Conservation (phyloP, 2,888 invertebrate genomes). For the Pasiphila rectangulata region DNA sequence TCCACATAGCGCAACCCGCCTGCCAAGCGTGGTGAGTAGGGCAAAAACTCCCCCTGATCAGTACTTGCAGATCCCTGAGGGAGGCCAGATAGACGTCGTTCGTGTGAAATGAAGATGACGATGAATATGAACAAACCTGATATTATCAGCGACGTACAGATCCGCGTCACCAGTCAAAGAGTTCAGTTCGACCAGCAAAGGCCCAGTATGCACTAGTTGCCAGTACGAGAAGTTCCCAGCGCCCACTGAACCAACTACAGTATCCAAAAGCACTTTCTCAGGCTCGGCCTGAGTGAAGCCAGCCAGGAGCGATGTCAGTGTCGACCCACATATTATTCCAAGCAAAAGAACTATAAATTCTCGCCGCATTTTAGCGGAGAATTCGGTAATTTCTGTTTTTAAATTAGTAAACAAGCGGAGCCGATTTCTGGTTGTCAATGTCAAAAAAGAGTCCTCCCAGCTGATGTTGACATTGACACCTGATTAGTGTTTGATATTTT, state of each 20-base stretch:
- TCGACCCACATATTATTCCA: conserved; percentile 63
- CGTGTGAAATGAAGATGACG: too few species aligned
- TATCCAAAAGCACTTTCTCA: conserved; percentile 63
- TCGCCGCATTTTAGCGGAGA: conserved; percentile 51
- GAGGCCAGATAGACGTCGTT: too few species aligned
- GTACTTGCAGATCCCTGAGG: too few species aligned
- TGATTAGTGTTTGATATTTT: too few species aligned
- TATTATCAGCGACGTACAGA: conserved; percentile 63
- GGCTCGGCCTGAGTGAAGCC: conserved; percentile 51
- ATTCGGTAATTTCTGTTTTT: not conserved
- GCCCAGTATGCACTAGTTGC: conserved; percentile 66
- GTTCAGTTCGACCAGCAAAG: conserved; percentile 59
- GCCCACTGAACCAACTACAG: conserved; percentile 58
- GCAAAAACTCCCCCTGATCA: too few species aligned
- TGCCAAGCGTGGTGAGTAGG: too few species aligned
- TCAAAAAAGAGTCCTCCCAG: too few species aligned
- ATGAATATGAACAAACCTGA: conserved; percentile 55
- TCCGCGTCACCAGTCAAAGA: conserved; percentile 69
- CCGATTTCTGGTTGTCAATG: not conserved
- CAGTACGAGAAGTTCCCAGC: conserved; percentile 74
- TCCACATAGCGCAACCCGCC: too few species aligned
- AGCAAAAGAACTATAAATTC: conserved; percentile 63
- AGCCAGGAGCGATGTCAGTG: conserved; percentile 57
- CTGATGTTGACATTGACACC: conserved; percentile 1
- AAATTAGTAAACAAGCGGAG: not conserved